phyloP scores from a whole-genome alignment of 2,888 invertebrate species.

The Ecliptopera silaceata region DNA sequence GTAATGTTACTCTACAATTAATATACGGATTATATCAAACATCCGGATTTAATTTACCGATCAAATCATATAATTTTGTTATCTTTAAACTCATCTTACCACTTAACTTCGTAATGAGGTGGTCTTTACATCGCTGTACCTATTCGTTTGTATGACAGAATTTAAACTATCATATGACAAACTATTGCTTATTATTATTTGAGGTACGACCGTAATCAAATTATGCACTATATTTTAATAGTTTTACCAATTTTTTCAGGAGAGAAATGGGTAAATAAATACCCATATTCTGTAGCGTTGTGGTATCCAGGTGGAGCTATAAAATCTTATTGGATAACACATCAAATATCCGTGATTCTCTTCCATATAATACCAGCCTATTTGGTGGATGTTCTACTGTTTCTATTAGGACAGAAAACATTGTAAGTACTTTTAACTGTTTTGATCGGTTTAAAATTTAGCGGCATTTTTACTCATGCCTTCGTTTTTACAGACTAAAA shows the following conservation, averaged over 20 bases:
- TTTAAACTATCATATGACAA: no score
- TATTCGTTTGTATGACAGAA: no score
- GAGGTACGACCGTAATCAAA: no score
- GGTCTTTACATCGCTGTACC: no score
- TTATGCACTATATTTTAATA: no score
- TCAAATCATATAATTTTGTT: no score
- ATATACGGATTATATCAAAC: not conserved
- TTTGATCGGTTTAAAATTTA: not conserved
- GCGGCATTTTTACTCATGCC: not conserved
- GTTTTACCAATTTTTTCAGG: slow-evolving; percentile 51
- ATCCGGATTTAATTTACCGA: not conserved
- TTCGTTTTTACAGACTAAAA: no score
- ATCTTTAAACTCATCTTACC: no score
- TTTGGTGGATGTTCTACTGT: slow-evolving; percentile 86
- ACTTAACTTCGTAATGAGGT: no score
- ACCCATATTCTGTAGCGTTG: slow-evolving; percentile 88
- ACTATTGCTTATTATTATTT: no score
- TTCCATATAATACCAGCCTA: slow-evolving; percentile 91
- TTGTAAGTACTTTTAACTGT: slow-evolving; percentile 84
- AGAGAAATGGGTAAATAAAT: slow-evolving; percentile 82
- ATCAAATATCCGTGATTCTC: slow-evolving; percentile 86
- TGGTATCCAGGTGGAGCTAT: slow-evolving; percentile 91
- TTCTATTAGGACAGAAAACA: slow-evolving; percentile 87
- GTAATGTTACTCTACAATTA: slow-evolving; percentile 15
- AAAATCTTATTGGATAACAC: slow-evolving; percentile 86